These are phyloP conservation scores for Noctua pronuba DNA, from an alignment of 2,888 invertebrate genomes.

Conservation along the genomic window DNA sequence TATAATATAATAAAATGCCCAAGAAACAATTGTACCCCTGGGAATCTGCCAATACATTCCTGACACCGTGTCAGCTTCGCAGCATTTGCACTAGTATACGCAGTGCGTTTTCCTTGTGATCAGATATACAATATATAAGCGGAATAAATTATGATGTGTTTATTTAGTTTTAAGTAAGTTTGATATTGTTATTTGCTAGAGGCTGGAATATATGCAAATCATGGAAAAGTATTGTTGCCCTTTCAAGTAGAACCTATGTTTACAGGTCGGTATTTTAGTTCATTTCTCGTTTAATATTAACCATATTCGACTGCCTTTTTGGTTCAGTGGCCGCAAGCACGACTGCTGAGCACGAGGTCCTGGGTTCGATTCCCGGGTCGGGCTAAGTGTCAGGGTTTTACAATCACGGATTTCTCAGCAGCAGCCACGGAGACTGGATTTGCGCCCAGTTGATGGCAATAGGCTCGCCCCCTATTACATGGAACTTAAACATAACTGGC, in stretches of 20 bases:
- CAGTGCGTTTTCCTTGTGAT: constrained; percentile 34
- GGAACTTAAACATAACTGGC: too few species aligned
- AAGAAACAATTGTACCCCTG: neutral
- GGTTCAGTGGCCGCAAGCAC: too few species aligned
- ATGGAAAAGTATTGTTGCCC: neutral
- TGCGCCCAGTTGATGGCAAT: too few species aligned
- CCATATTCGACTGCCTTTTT: too few species aligned
- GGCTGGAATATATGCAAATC: constrained; percentile 29
- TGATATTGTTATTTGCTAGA: constrained; percentile 11
- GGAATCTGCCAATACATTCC: neutral
- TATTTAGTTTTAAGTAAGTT: constrained; percentile 28
- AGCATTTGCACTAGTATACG: neutral
- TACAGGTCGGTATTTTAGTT: neutral
- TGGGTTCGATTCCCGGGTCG: too few species aligned
- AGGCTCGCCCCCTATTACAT: too few species aligned
- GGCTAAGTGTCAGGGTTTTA: too few species aligned
- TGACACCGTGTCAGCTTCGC: neutral
- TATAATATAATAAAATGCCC: neutral
- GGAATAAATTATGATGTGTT: constrained; percentile 25
- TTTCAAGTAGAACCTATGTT: constrained; percentile 1
- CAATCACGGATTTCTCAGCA: too few species aligned
- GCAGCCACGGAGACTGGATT: too few species aligned
- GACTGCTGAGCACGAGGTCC: too few species aligned
- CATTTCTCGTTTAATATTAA: neutral
- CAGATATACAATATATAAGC: constrained; percentile 29